Conservation (phyloP, 1,140 invertebrate species). For the Bombus terrestris region DNA sequence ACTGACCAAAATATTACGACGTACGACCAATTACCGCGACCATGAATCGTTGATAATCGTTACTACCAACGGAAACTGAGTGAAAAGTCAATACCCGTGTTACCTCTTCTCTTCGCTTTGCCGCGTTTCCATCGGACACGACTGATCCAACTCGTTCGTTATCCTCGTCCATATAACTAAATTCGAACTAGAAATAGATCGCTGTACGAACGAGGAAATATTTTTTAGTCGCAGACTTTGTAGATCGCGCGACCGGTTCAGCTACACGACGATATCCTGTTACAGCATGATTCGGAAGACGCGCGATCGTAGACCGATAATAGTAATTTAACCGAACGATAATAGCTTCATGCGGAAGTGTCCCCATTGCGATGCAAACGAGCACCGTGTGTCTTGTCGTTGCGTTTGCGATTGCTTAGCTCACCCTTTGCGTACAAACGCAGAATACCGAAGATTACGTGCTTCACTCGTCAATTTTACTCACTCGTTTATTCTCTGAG, state of each 20-base stretch:
- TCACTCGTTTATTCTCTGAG: slow-evolving; percentile 33
- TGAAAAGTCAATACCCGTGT: too few relatives aligned
- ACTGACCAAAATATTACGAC: slow-evolving; percentile 14
- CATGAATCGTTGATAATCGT: neutral
- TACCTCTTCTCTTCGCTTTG: too few relatives aligned
- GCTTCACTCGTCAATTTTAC: slow-evolving; percentile 14
- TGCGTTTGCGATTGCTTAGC: slow-evolving; percentile 24
- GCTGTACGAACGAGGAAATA: too few relatives aligned
- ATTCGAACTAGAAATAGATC: too few relatives aligned
- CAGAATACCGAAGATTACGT: slow-evolving; percentile 35
- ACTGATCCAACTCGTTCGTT: too few relatives aligned
- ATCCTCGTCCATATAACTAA: too few relatives aligned
- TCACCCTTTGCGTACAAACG: slow-evolving; percentile 8
- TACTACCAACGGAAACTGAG: neutral
- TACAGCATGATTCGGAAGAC: neutral
- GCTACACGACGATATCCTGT: neutral
- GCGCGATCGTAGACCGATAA: neutral
- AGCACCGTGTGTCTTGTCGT: slow-evolving; percentile 24
- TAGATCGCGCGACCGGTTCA: too few relatives aligned
- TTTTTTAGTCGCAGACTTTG: too few relatives aligned
- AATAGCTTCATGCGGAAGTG: slow-evolving; percentile 39
- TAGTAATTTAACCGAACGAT: slow-evolving; percentile 47
- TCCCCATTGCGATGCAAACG: slow-evolving; percentile 62
- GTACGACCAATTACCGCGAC: neutral
- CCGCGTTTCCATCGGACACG: too few relatives aligned